Conservation (phyloP, 2,113 vertebrate genomes). For the Solea senegalensis region DNA sequence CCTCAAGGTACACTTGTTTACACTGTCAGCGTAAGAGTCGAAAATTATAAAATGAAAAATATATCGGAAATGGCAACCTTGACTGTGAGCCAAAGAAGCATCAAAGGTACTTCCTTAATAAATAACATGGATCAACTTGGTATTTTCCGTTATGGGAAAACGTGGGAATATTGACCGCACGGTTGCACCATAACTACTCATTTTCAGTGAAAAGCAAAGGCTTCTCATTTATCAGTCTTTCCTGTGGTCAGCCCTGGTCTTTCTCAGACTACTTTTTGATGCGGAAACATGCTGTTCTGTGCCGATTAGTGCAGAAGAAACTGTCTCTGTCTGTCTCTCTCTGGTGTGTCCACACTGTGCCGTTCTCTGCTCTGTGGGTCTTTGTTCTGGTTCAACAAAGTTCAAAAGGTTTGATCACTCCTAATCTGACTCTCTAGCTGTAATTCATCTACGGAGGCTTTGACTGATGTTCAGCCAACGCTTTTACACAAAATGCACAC, state of each 20-base stretch:
- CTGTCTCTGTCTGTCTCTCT: neutral
- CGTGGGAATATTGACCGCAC: neutral
- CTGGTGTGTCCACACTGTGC: neutral
- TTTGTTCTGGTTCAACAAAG: slow-evolving; percentile 20
- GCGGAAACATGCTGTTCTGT: slow-evolving; percentile 26
- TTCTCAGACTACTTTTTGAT: neutral
- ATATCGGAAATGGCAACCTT: too few species aligned
- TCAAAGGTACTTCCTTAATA: neutral
- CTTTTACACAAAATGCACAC: neutral
- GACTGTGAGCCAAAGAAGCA: neutral
- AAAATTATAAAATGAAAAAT: neutral
- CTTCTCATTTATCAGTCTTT: neutral
- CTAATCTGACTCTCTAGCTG: slow-evolving; percentile 35
- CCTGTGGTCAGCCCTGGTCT: slow-evolving; percentile 15
- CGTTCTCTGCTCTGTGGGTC: slow-evolving; percentile 7
- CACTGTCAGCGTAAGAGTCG: neutral
- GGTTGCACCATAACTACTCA: neutral
- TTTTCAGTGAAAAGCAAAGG: neutral
- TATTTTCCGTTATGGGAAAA: neutral
- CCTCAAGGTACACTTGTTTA: neutral
- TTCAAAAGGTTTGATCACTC: slow-evolving; percentile 7
- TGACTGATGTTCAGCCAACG: slow-evolving; percentile 55
- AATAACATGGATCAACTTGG: neutral
- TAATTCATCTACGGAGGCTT: neutral
- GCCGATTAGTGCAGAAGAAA: slow-evolving; percentile 1